Evolutionary conservation across 2,113 vertebrate species (phyloP).

Genomic region (Grallaria varia): DNA sequence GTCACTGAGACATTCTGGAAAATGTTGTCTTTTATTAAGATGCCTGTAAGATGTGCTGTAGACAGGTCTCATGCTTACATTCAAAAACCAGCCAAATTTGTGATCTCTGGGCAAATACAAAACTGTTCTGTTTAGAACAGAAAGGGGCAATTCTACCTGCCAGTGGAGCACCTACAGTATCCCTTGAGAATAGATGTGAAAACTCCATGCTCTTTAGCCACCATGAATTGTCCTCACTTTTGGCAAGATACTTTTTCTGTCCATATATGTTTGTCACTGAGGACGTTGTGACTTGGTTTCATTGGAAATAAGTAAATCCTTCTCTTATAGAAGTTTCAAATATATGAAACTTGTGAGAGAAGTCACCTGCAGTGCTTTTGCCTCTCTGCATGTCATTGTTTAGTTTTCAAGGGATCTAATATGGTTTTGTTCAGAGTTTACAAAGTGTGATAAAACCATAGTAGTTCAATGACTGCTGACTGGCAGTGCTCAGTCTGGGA

Average conservation of each 20-base stretch:
- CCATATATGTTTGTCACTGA: neutral
- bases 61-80: neutral
- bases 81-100: neutral
- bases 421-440: neutral
- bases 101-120: neutral
- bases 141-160: neutral
- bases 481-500: neutral
- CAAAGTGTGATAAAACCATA: neutral
- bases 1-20: neutral
- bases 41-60: rapidly evolving
- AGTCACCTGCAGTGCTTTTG: neutral
- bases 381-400: neutral
- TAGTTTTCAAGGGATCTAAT: neutral
- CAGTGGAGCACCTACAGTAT: neutral
- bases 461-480: neutral
- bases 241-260: neutral
- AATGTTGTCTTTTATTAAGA: neutral
- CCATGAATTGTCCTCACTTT: neutral
- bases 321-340: neutral
- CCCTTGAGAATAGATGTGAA: neutral
- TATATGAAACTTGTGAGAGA: neutral
- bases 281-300: neutral
- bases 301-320: neutral
- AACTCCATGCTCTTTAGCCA: neutral
- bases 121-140: neutral